Percentiles rank a stretch among this genome's conserved stretches.
These are phyloP conservation scores for Notarius lentiginosus DNA, from an alignment of 2,113 vertebrate species.

Conservation along the genomic window DNA sequence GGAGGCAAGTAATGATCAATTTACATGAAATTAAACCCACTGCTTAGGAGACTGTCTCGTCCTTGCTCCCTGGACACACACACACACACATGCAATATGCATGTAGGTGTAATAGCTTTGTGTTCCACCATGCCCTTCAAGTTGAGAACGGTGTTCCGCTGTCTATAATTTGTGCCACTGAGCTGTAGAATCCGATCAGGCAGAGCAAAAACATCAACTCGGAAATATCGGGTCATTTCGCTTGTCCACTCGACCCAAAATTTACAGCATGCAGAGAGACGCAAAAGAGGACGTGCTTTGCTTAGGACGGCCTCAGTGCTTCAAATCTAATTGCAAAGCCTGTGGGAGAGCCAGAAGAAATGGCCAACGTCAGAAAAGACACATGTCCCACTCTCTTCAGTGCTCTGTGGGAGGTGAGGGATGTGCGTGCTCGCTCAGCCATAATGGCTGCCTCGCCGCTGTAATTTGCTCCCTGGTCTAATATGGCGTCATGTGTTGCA, in stretches of 20 bases:
- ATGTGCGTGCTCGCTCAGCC: slow-evolving; percentile 6
- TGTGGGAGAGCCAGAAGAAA: slow-evolving; percentile 30
- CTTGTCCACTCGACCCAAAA: slow-evolving; percentile 24
- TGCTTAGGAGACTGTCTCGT: slow-evolving; percentile 8
- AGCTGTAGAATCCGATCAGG: slow-evolving; percentile 2
- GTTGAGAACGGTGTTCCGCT: background rate
- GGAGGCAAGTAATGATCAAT: slow-evolving; percentile 43
- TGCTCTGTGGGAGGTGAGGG: slow-evolving; percentile 8
- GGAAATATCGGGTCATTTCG: slow-evolving; percentile 35
- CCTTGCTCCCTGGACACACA: background rate
- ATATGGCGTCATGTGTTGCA: slow-evolving; percentile 16
- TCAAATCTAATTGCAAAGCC: slow-evolving; percentile 8
- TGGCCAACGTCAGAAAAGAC: slow-evolving; percentile 28
- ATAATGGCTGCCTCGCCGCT: slow-evolving; percentile 33
- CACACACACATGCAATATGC: background rate
- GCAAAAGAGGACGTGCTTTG: background rate
- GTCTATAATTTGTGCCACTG: background rate
- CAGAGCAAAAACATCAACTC: background rate
- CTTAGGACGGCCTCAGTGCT: slow-evolving; percentile 11
- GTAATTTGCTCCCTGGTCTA: slow-evolving; percentile 35
- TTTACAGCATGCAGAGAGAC: background rate
- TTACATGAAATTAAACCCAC: slow-evolving; percentile 45
- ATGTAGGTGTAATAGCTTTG: slow-evolving; percentile 1
- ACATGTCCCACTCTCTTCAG: slow-evolving; percentile 14
- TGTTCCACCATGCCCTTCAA: background rate